A percentile compares a stretch with the other conserved stretches of the same genome.
phyloP scores from a whole-genome alignment of 1,140 invertebrate species.

The Mizuhopecten yessoensis region DNA sequence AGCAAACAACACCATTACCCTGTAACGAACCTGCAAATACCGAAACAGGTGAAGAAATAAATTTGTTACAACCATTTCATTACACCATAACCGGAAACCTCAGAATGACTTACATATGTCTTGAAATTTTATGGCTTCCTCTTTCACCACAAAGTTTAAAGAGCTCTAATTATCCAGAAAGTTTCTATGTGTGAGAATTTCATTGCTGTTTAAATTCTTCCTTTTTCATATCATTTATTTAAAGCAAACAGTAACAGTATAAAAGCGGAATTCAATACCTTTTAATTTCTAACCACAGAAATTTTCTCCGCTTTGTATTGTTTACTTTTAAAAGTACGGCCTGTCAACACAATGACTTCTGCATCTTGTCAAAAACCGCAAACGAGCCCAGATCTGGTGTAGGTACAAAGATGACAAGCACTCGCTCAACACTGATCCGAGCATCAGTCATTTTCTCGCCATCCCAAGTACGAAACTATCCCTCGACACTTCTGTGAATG shows the following conservation, averaged over 20 bases:
- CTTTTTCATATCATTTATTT: neutral
- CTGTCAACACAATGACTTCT: constrained; percentile 37
- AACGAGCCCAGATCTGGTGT: neutral
- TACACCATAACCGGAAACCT: neutral
- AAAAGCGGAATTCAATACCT: neutral
- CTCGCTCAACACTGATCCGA: neutral
- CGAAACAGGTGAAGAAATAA: too few relatives aligned
- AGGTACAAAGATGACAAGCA: constrained; percentile 30
- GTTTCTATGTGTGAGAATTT: neutral
- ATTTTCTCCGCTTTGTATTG: neutral
- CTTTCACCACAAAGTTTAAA: neutral
- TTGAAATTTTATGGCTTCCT: neutral
- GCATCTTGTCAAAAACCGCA: constrained; percentile 20
- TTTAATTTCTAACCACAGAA: constrained; percentile 29
- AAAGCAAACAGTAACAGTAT: neutral
- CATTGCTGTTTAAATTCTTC: neutral
- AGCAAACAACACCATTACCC: too few relatives aligned
- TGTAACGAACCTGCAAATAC: too few relatives aligned
- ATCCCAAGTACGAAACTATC: neutral
- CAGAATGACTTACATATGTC: neutral
- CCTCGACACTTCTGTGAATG: neutral
- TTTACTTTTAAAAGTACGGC: constrained; percentile 11
- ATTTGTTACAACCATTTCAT: too few relatives aligned
- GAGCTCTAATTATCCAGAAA: neutral
- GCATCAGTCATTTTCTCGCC: constrained; percentile 17